Evolutionary conservation across 2,797 vertebrate genomes (phyloP).

Genomic region (Leuciscus waleckii): DNA sequence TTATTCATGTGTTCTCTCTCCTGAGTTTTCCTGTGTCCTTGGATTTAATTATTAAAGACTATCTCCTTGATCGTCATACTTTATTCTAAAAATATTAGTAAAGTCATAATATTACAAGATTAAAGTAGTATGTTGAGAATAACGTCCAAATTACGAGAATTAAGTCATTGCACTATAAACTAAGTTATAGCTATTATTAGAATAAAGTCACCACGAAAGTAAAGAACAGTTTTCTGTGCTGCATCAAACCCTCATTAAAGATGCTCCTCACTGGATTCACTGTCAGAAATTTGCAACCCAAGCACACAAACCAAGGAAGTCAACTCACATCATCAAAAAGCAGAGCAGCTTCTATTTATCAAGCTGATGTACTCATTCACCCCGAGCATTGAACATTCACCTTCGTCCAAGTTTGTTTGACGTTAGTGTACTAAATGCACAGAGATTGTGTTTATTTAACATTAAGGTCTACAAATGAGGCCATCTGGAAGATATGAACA

Average conservation of each 20-base stretch:
- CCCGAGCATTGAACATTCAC: constrained; percentile 50
- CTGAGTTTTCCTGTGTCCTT: too few species aligned
- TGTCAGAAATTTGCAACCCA: constrained; percentile 26
- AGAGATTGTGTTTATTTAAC: constrained; percentile 42
- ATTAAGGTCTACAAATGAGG: constrained; percentile 44
- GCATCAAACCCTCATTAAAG: not conserved
- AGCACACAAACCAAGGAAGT: not conserved
- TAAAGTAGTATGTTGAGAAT: not conserved
- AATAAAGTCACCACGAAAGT: not conserved
- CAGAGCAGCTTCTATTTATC: constrained; percentile 39
- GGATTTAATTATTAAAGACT: too few species aligned
- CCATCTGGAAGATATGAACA: constrained; percentile 35
- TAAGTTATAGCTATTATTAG: not conserved
- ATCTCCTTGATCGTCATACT: too few species aligned
- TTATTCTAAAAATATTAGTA: not conserved
- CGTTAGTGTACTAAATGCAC: constrained; percentile 41
- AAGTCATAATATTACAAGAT: not conserved
- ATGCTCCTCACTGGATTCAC: not conserved
- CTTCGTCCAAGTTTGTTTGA: constrained; percentile 46
- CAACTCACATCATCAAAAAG: constrained; percentile 21
- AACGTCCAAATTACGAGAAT: not conserved
- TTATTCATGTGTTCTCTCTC: too few species aligned
- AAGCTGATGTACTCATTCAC: constrained; percentile 42
- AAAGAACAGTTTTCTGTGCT: not conserved
- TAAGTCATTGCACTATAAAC: not conserved